Conservation (phyloP, 1,140 invertebrate genomes). For the Dufourea novaeangliae region DNA sequence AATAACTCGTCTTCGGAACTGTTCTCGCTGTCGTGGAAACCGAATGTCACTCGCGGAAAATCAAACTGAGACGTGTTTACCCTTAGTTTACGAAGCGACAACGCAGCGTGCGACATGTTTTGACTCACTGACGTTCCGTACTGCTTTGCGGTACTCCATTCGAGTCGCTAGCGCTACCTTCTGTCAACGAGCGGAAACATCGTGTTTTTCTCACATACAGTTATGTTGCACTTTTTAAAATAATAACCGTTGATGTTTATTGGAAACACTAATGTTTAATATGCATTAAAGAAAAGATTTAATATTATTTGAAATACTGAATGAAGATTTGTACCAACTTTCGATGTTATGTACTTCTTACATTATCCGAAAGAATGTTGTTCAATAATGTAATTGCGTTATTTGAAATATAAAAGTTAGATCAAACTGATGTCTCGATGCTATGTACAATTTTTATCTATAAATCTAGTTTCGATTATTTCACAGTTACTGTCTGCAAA, state of each 20-base stretch:
- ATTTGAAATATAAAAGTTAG: no score
- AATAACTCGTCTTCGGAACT: background rate
- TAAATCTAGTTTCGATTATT: no score
- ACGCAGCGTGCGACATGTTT: slow-evolving; percentile 51
- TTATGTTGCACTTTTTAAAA: background rate
- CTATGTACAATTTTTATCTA: no score
- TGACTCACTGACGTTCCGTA: slow-evolving; percentile 21
- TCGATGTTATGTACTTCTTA: background rate
- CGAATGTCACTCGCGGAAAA: slow-evolving; percentile 28
- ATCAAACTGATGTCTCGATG: no score
- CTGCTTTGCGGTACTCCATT: background rate
- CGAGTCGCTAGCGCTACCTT: slow-evolving; percentile 7
- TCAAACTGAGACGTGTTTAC: background rate
- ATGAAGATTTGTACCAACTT: background rate
- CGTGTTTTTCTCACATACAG: background rate
- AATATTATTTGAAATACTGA: background rate
- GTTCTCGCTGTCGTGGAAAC: background rate
- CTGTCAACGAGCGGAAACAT: background rate
- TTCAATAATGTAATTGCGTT: background rate
- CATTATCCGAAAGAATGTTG: background rate
- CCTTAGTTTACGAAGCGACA: background rate
- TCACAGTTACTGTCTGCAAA: background rate
- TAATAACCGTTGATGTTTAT: background rate
- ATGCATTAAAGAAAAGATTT: no score
- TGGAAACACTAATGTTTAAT: background rate